Evolutionary conservation across 2,797 vertebrate species (phyloP), one percentile per base, ranked within the genome.

Genomic region (Eulemur albifrons): DNA sequence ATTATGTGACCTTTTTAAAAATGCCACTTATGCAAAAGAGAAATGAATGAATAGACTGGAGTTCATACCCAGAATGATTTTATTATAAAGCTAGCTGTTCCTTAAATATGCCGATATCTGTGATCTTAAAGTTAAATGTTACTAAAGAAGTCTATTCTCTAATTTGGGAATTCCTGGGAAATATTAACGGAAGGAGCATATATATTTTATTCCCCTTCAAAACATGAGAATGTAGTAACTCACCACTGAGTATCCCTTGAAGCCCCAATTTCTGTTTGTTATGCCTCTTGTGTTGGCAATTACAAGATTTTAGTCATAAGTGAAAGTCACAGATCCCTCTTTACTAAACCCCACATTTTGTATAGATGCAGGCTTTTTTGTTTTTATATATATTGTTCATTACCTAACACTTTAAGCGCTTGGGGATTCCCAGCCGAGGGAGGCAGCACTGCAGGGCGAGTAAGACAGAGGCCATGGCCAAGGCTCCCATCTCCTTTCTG

Each of bases 121-220:
- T 67, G 17, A 21, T 93, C 27, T 83, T 90, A 54, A 61, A 61
- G 23, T 88, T 88, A 43, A 43, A 40, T 83, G 54, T 88, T 30
- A 77, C 35, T 43, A 14, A 77, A 48, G 35, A 92, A 32, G 4
- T 67, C 32, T 93, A 21, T 87, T 93, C 57, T 88, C n/a, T 63
- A 76, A 35, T 48, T 63, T 67, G n/a, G 27, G 35, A 76, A 70
- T 88, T 75, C 67, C 54, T 83, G 18, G 18, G 84, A 90, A 94
- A 69, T 72, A 11, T 67, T 67, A 30, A 59, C 73, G 7, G 9
- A 0, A 15, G 21, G 48, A 30, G 9, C 11, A 12, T 67, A 20
- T 72, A 15, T 57, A 59, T 83, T 90, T 92, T 59, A 90, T 94
- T 94, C 40, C 54, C 30, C 38, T 87, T 67, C 40, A 63, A 94